Base-by-base conservation (phyloP, 2,113 vertebrate genomes). In the Tursiops truncatus region DNA sequence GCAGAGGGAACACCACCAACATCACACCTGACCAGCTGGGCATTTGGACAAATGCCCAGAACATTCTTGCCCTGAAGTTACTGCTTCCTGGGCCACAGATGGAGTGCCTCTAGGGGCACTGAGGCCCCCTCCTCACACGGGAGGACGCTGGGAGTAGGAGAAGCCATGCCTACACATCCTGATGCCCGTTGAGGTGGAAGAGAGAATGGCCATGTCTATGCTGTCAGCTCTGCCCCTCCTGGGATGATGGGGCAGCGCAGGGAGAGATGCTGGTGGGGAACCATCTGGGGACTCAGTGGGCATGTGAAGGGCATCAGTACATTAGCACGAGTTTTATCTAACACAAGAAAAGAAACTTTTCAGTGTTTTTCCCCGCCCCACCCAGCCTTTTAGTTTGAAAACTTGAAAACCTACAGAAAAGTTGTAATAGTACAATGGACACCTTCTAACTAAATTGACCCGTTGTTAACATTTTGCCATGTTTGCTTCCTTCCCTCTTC, bases 381-480 rank as follows among this genome's bases (percentile, higher is more conserved):
- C 18, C 41, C 36, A 60, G 2, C 23, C 36, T 68, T 85, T 80
- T 33, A 73, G 73, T 84, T 74, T 53, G 83, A 60, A 92, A 84
- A 79, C 44, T 65, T 87, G 28, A 65, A 93, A 63, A 80, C 41
- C 15, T 63, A 36, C 15, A 65, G 77, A 77, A 67, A 71, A 85
- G 60, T 6, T 92, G 5, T 80, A 25, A 36, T 31, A 62, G 28
- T 58, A 76, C 63, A 41, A 10, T 65, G 47, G 44, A 38, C 47
- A 47, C 12, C 53, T 92, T 89, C 82, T 53, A 77, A 15, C 20
- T 85, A 23, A 47, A 50, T 65, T 38, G 25, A 73, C 67, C 26
- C 18, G 3, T 36, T 65, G 53, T 63, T 83, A 58, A 77, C 38
- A 67, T 50, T 93, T 81, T 79, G 38, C 76, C 33, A 73, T 23